Conservation (phyloP, 2,113 vertebrate species). For the Podarcis cretensis region DNA sequence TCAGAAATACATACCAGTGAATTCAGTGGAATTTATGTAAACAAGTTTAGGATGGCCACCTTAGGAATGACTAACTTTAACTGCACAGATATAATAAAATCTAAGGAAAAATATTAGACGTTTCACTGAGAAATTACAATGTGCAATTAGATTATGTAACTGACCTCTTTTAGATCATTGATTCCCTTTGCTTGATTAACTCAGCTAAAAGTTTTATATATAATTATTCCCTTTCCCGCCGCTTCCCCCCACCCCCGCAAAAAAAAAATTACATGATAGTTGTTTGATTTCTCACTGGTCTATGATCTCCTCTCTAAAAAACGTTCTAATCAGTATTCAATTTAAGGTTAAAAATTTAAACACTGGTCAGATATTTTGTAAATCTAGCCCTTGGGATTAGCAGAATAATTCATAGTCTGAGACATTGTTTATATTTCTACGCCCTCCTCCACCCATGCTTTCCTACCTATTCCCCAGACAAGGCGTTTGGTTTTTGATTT, state of each 20-base stretch:
- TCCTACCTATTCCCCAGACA: not conserved
- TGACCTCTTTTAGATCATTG: constrained; percentile 12
- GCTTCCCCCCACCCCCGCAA: too few species aligned
- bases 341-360: constrained; percentile 13
- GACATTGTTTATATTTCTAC: not conserved
- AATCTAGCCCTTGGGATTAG: not conserved
- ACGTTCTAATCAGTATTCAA: constrained; percentile 8
- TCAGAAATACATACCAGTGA: not conserved
- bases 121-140: constrained; percentile 31
- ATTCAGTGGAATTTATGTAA: not conserved
- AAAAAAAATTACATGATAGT: constrained; percentile 3
- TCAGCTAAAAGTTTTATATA: constrained; percentile 28
- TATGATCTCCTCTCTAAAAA: constrained; percentile 22
- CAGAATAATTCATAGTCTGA: constrained; percentile 18
- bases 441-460: not conserved
- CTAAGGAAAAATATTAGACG: constrained; percentile 1
- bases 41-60: not conserved
- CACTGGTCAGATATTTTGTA: constrained; percentile 15
- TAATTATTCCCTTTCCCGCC: not conserved
- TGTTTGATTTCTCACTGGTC: constrained; percentile 9
- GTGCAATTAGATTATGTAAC: constrained; percentile 19
- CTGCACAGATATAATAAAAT: not conserved
- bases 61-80: not conserved
- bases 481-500: not conserved
- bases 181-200: constrained; percentile 30